Percentiles rank a stretch among this genome's conserved stretches.
Conservation (phyloP, 1,140 invertebrate species). For the Harpegnathos saltator region DNA sequence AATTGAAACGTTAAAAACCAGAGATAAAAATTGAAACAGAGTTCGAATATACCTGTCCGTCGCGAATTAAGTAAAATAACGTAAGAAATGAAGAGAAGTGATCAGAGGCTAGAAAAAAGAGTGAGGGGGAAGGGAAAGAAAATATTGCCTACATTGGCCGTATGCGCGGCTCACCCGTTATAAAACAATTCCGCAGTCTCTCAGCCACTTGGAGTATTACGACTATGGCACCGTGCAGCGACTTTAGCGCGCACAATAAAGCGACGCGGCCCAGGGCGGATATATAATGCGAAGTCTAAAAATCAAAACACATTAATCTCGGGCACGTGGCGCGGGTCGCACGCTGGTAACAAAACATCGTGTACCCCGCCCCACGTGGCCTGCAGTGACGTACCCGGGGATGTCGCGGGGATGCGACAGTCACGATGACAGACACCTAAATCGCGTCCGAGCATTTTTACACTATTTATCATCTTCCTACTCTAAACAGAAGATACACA, state of each 20-base stretch:
- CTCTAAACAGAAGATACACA: conserved; percentile 4
- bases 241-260: conserved; percentile 73
- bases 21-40: conserved; percentile 75
- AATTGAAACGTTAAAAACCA: conserved; percentile 76
- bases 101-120: not conserved
- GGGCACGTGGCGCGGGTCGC: conserved; percentile 83
- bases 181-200: conserved; percentile 53
- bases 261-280: conserved; percentile 77
- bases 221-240: conserved; percentile 69
- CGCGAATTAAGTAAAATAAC: too few relatives aligned
- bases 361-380: conserved; percentile 59
- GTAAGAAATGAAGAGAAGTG: conserved; percentile 17
- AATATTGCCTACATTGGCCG: conserved; percentile 54
- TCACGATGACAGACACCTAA: conserved; percentile 66
- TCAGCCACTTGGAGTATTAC: conserved; percentile 53
- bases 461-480: conserved; percentile 61
- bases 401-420: conserved; percentile 42
- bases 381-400: conserved; percentile 38
- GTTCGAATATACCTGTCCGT: conserved; percentile 9
- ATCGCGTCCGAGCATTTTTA: conserved; percentile 55
- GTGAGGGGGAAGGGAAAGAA: conserved; percentile 42
- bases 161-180: conserved; percentile 1
- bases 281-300: conserved; percentile 85
- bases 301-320: conserved; percentile 87
- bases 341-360: conserved; percentile 78